Evolutionary conservation across 2,888 invertebrate species (phyloP).

Genomic region (Geotrupes spiniger): DNA sequence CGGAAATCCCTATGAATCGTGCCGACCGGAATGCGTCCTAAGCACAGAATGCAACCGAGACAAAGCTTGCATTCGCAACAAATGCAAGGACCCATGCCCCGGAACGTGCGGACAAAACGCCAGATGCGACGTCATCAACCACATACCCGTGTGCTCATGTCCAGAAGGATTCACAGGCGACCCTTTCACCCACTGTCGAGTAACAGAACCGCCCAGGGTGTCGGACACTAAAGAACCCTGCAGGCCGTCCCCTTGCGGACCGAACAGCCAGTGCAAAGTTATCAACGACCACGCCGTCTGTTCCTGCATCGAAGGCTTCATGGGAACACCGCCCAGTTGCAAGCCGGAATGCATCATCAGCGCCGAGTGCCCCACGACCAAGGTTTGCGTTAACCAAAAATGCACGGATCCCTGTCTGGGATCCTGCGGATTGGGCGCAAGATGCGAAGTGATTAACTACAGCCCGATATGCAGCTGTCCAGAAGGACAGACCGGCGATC

Average conservation of each 20-base stretch:
- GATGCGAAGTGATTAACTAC: constrained; percentile 57
- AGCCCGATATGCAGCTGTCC: constrained; percentile 56
- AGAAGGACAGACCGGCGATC: constrained; percentile 68
- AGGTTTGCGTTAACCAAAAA: constrained; percentile 55
- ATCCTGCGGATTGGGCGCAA: constrained; percentile 54
- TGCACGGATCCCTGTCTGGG: constrained; percentile 59
- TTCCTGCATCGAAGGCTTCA: constrained; percentile 53
- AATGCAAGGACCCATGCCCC: constrained; percentile 68
- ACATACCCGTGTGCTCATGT: constrained; percentile 70
- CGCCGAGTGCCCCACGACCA: constrained; percentile 53
- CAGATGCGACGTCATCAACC: constrained; percentile 68
- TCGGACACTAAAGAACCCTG: constrained; percentile 48
- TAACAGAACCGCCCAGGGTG: constrained; percentile 35
- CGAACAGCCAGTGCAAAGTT: constrained; percentile 55
- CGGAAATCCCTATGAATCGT: constrained; percentile 67
- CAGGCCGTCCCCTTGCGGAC: constrained; percentile 55
- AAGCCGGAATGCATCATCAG: constrained; percentile 55
- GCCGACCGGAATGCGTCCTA: constrained; percentile 68
- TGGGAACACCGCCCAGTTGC: constrained; percentile 57
- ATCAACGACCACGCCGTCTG: constrained; percentile 54
- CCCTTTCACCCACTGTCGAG: constrained; percentile 54
- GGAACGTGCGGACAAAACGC: constrained; percentile 70
- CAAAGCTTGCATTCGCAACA: constrained; percentile 64
- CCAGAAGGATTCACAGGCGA: constrained; percentile 67
- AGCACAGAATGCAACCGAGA: constrained; percentile 64